These are phyloP conservation scores for Takifugu ocellatus DNA, from an alignment of 2,797 vertebrate genomes.

Conservation along the genomic window DNA sequence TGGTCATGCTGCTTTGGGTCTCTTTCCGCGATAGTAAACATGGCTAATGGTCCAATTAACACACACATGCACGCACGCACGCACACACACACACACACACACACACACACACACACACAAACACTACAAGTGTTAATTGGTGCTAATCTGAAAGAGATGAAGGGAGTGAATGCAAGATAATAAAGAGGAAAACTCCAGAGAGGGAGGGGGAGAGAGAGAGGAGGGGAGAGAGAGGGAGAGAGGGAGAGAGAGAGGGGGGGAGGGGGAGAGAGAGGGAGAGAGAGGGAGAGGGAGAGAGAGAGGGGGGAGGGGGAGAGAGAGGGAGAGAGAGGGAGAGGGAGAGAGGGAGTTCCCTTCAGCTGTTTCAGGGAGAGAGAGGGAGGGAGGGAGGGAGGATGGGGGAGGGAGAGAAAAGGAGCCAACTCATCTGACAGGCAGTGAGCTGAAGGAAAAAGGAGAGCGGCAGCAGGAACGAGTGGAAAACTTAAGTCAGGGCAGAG, in stretches of 20 bases:
- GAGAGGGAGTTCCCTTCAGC: constrained; percentile 53
- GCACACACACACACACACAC: constrained; percentile 10
- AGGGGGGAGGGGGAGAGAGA: no score
- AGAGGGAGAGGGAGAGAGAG: no score
- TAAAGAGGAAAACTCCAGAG: constrained; percentile 28
- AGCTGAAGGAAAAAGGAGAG: constrained; percentile 65
- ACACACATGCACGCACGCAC: neutral
- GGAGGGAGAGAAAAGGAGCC: constrained; percentile 49
- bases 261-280: no score
- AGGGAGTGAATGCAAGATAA: constrained; percentile 35
- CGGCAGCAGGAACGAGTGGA: constrained; percentile 41
- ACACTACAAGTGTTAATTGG: constrained; percentile 14
- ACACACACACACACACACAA: constrained; percentile 15
- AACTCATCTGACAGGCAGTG: constrained; percentile 75
- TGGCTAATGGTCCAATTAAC: constrained; percentile 14
- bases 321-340: no score
- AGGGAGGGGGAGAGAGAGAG: no score
- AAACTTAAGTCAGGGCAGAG: constrained; percentile 44
- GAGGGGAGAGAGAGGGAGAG: no score
- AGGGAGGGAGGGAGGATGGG: constrained; percentile 18
- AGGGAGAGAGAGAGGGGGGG: no score
- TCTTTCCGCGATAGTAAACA: constrained; percentile 23
- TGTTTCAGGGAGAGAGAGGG: constrained; percentile 49
- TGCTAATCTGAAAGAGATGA: constrained; percentile 14
- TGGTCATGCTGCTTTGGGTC: constrained; percentile 24